Evolutionary conservation across 2,888 invertebrate genomes (phyloP).

Genomic region (Pyrrhosoma nymphula): DNA sequence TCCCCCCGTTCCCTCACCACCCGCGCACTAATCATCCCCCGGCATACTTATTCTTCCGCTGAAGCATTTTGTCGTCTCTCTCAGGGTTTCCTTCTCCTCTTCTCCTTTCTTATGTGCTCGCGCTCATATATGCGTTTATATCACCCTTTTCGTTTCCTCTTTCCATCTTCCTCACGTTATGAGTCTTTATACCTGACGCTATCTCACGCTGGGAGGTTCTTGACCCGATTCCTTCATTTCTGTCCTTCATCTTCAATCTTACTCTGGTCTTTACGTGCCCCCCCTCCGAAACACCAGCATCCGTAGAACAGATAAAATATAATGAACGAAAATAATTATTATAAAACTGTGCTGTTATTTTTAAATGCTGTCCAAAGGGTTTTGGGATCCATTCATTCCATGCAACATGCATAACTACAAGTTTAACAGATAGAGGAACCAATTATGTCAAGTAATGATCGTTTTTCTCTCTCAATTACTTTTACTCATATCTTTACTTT

Average conservation of each 20-base stretch:
- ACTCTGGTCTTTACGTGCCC: no score
- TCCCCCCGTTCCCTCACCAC: background rate
- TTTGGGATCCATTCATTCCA: no score
- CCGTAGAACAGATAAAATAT: no score
- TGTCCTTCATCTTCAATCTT: background rate
- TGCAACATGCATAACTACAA: no score
- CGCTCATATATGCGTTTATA: background rate
- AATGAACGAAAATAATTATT: no score
- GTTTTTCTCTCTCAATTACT: no score
- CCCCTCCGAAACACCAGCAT: no score
- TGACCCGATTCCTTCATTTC: slow-evolving; percentile 18
- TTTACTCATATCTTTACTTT: no score
- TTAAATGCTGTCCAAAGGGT: no score
- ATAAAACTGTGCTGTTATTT: no score
- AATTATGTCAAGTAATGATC: no score
- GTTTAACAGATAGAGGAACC: no score
- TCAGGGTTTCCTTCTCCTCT: background rate
- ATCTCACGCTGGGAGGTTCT: background rate
- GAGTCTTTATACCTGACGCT: background rate
- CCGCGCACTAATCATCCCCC: background rate
- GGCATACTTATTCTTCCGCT: background rate
- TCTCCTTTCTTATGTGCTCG: background rate
- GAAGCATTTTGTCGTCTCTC: background rate
- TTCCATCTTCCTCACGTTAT: background rate
- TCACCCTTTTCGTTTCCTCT: background rate